Conservation (phyloP, 1,140 invertebrate genomes). For the Probaryconus sp. region DNA sequence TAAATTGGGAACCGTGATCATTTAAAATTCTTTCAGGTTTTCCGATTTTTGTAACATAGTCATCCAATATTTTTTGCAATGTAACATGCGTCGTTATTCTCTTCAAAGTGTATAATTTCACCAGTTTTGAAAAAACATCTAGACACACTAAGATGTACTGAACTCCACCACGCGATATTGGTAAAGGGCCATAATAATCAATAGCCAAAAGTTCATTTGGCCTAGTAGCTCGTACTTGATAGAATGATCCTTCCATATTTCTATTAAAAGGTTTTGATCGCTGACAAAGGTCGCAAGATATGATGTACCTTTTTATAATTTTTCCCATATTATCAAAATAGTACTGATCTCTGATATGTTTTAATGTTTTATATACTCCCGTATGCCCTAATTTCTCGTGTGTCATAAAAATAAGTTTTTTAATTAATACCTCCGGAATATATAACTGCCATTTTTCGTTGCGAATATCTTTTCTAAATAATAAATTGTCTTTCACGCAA, state of each 20-base stretch:
- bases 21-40: too few relatives aligned
- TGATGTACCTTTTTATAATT: constrained; percentile 30
- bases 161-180: constrained; percentile 35
- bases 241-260: constrained; percentile 18
- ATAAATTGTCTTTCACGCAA: constrained; percentile 2
- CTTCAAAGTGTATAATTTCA: constrained; percentile 59
- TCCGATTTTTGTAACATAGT: constrained; percentile 51
- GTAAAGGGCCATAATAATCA: constrained; percentile 63
- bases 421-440: neutral
- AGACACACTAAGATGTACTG: constrained; percentile 63
- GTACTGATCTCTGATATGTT: constrained; percentile 55
- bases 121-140: constrained; percentile 66
- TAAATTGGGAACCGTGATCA: constrained; percentile 59
- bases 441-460: constrained; percentile 9
- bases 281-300: too few relatives aligned
- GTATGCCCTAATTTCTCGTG: constrained; percentile 66
- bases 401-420: neutral
- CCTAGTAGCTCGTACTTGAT: constrained; percentile 27
- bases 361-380: constrained; percentile 59
- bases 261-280: neutral
- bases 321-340: constrained; percentile 53
- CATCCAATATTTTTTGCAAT: constrained; percentile 27
- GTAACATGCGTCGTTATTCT: constrained; percentile 48
- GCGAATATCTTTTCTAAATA: neutral
- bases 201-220: constrained; percentile 60